Evolutionary conservation across 2,888 invertebrate genomes (phyloP).

Genomic region (Formica aserva): DNA sequence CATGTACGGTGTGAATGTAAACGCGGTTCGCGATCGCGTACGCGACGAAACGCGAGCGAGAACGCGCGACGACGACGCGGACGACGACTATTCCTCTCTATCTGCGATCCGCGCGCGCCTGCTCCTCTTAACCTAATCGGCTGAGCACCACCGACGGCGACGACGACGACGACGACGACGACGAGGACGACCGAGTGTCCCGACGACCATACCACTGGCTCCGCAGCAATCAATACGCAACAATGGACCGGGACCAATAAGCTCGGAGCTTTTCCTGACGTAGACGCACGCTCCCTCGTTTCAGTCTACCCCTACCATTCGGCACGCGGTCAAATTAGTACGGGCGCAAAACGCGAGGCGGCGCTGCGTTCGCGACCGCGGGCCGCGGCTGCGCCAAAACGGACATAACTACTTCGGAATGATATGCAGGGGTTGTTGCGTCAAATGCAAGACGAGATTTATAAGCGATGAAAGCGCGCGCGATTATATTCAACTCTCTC

Average conservation of each 20-base stretch:
- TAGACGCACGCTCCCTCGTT: conserved; percentile 80
- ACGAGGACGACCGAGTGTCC: conserved; percentile 82
- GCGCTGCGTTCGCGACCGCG: conserved; percentile 12
- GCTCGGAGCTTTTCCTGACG: conserved; percentile 85
- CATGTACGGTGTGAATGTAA: conserved; percentile 37
- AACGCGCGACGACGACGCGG: conserved; percentile 34
- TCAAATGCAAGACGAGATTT: not conserved
- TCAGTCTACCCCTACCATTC: conserved; percentile 61
- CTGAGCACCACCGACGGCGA: conserved; percentile 77
- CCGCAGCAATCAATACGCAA: conserved; percentile 85
- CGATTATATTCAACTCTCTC: conserved; percentile 8
- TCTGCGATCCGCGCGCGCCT: conserved; percentile 68
- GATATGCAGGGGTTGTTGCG: conserved; percentile 4
- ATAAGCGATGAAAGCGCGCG: not conserved
- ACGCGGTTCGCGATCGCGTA: conserved; percentile 55
- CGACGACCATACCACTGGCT: conserved; percentile 82
- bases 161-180: conserved; percentile 81
- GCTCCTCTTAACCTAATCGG: conserved; percentile 74
- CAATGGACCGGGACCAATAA: conserved; percentile 85
- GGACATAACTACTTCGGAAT: conserved; percentile 37
- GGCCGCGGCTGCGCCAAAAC: conserved; percentile 64
- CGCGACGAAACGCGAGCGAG: conserved; percentile 61
- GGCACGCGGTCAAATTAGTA: conserved; percentile 32
- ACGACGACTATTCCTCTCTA: conserved; percentile 50
- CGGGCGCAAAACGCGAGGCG: conserved; percentile 53